Evolutionary conservation across 2,888 invertebrate species (phyloP), one percentile per base, ranked within the genome.

Genomic region (Nemotelus nigrinus): DNA sequence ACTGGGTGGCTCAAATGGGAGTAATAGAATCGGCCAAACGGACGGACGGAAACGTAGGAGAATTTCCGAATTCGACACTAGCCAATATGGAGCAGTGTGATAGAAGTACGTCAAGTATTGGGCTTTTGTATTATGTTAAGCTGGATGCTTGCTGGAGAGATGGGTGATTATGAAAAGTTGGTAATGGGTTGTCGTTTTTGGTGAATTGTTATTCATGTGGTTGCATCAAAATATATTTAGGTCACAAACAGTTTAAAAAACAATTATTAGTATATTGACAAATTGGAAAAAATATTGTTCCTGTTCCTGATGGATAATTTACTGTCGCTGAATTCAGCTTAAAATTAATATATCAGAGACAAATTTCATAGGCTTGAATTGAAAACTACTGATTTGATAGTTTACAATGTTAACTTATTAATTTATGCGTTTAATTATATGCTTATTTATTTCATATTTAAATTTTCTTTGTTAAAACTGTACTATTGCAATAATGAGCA

Each of bases 51-150:
- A 47, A 6, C 65, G 65, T 65, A 65, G 55, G 70, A 53, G 55
- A 39, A 70, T 70, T 55, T 70, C 39, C 43, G 50, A 67, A 60
- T 50, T 70, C 55, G 70, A 70, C 70, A 70, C 70, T 8, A 53
- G 70, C 3, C n/a, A 43, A 70, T 70, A 44, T 70, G 47, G 70
- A 47, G 70, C 50, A 55, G 70, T n/a, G 70, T 70, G 55, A 70
- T 70, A 70, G 70, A 43, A 4, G 60, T 7, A 39, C n/a, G n/a
- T n/a, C n/a, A n/a, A n/a, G n/a, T 60, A 60, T 43, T 60, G 41
- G 3, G 7, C 8, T 8, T 3, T 41, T 43, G 3, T 39, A 2
- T 43, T 7, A 25, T 43, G 60, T 43, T 39, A 50, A 8, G 39
- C 3, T 43, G 41, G 25, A 60, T 7, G 60, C 41, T 43, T 43